Evolutionary conservation across 2,797 vertebrate species (phyloP), one percentile per base, ranked within the genome.

Genomic region (Phoxinus dragarum): DNA sequence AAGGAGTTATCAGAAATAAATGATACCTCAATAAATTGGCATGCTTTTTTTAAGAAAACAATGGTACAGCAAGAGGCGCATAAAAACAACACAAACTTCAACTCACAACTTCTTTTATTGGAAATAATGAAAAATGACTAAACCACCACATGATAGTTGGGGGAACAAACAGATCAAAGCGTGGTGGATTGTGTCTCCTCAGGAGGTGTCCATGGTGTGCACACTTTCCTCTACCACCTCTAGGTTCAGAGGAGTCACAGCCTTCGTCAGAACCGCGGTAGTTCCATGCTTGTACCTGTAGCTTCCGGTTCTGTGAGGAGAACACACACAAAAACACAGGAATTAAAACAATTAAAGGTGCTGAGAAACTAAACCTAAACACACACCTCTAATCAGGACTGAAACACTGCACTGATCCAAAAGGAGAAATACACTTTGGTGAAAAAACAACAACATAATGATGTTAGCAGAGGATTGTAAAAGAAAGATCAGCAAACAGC

Each of bases 161-260:
- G 56, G 54, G 21, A 40, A 67, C 67, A 61, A 79, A 69, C 40
- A 40, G 21, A 64, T 61, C 3, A 56, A 59, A 69, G 36, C 5
- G 67, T 64, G 42, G 68, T 77, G 84, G 52, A n/a, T 27, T 12
- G 38, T 6, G n/a, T 69, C 16, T 64, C 64, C 90, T 97, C 96
- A 99, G 85, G 98, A 99, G 0, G 97, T 99, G 88, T 99, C 98
- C 98, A 99, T 99, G 0, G 97, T 99, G 66, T 98, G 98, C 27
- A 99, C 94, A 0, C 88, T 94, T 88, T 99, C 98, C 66, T 98
- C 97, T 89, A 97, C 86, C 89, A 98, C 91, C 87, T 99, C 97
- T 1, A 99, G 88, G 7, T 95, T 93, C 90, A 99, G 90, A 2
- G 92, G 91, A 5, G 91, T 94, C 31, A 98, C 93, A 0, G 90